Conservation (phyloP, 2,888 invertebrate species). For the Apamea crenata region DNA sequence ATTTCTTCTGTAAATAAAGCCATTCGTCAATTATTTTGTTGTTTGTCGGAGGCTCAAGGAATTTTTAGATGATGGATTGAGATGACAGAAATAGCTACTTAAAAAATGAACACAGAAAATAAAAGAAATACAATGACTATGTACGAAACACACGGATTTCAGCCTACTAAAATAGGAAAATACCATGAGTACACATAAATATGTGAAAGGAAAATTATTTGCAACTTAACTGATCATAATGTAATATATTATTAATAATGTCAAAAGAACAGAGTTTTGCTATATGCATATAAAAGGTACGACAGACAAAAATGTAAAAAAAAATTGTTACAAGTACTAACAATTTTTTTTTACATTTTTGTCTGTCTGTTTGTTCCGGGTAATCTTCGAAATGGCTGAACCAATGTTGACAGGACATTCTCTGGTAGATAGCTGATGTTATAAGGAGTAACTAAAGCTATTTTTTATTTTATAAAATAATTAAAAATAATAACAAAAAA, state of each 20-base stretch:
- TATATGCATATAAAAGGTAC: too few relatives aligned
- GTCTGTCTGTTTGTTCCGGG: too few relatives aligned
- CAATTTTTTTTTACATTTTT: too few relatives aligned
- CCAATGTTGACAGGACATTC: too few relatives aligned
- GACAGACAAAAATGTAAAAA: too few relatives aligned
- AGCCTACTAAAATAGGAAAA: neutral
- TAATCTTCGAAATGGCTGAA: too few relatives aligned
- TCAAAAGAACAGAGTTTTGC: neutral
- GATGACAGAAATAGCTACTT: neutral
- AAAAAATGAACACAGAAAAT: neutral
- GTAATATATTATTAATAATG: neutral
- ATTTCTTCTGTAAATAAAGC: neutral
- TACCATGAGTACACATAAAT: neutral
- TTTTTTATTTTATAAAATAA: too few relatives aligned
- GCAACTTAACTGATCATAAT: neutral
- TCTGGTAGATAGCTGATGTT: too few relatives aligned
- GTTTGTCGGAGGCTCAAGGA: neutral
- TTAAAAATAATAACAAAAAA: too few relatives aligned
- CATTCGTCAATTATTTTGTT: constrained; percentile 38
- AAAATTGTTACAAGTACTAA: too few relatives aligned
- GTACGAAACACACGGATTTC: neutral
- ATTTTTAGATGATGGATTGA: constrained; percentile 25
- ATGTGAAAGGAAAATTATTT: neutral
- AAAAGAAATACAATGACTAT: neutral
- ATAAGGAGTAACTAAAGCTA: too few relatives aligned